Evolutionary conservation across 30 jellyfish, hydroid and myxozoan species (phyloP), one percentile per base, ranked within the genome.

Genomic region (Aurelia coerulea): DNA sequence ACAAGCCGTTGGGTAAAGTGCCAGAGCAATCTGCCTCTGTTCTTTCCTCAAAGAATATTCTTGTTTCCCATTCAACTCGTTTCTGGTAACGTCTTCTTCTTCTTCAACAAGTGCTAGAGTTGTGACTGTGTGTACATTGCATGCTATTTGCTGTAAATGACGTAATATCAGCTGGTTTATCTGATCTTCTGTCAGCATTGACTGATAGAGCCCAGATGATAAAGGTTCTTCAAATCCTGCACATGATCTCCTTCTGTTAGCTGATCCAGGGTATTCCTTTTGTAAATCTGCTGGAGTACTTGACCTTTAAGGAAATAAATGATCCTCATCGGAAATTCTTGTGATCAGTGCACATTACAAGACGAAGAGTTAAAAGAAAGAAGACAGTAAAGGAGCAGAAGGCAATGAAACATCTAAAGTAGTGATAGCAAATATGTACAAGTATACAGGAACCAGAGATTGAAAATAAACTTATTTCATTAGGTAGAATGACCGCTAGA

Each of bases 1-100:
- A 51, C 84, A 89, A 1, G 97, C 87, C 4, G 97, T 89, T 5
- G 97, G 97, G 65, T 89, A 89, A 73, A 89, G 46, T 5, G 92
- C 97, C 53, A 89, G 13, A 1, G 97, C 97, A 50, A 89, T 80
- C 64, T 81, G 83, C 39, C 90, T 51, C 37, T 68, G 92, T 66
- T 89, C 97, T 53, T 80, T 89, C 49, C 86, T 62, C 4, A 81
- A 62, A 10, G 83, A 69, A 46, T 16, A 53, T 29, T 78, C 90
- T 71, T 84, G 82, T 67, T 84, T 74, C 35, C 88, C 84, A 54
- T 9, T 52, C 31, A 74, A 19, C 32, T 37, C 54, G 37, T 37
- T 64, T 62, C 65, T 15, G 23, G 83, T 63, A 9, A 33, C 5
- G 64, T 17, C 53, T 13, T 87, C 79, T 32, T 78, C 96, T 16